Evolutionary conservation across 2,797 vertebrate genomes (phyloP).

Genomic region (Liasis olivaceus): DNA sequence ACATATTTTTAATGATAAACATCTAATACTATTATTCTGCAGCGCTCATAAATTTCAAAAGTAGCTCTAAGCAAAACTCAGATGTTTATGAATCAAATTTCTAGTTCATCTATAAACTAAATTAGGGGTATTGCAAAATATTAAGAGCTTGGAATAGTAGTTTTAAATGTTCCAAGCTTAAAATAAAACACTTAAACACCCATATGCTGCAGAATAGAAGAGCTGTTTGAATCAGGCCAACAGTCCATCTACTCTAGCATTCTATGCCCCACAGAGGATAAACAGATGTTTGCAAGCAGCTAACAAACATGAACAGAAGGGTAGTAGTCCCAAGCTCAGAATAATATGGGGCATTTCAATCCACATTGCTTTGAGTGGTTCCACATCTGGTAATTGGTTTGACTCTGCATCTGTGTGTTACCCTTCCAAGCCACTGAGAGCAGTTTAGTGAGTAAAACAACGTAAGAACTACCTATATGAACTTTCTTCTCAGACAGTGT

Average conservation of each 20-base stretch:
- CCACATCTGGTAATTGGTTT: background rate
- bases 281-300: background rate
- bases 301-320: background rate
- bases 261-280: background rate
- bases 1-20: background rate
- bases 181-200: background rate
- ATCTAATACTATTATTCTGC: background rate
- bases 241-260: background rate
- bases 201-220: background rate
- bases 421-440: background rate
- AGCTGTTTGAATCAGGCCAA: background rate
- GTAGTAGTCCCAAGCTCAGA: background rate
- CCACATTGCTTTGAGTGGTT: background rate
- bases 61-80: background rate
- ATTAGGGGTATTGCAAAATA: background rate
- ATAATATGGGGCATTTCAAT: background rate
- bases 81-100: background rate
- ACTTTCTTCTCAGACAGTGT: background rate
- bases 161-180: background rate
- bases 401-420: background rate
- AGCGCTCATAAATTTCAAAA: background rate
- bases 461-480: background rate
- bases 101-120: background rate
- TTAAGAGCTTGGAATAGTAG: background rate
- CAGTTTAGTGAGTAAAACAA: background rate